Conservation (phyloP, 2,888 invertebrate species). For the Pediacus dermestoides region DNA sequence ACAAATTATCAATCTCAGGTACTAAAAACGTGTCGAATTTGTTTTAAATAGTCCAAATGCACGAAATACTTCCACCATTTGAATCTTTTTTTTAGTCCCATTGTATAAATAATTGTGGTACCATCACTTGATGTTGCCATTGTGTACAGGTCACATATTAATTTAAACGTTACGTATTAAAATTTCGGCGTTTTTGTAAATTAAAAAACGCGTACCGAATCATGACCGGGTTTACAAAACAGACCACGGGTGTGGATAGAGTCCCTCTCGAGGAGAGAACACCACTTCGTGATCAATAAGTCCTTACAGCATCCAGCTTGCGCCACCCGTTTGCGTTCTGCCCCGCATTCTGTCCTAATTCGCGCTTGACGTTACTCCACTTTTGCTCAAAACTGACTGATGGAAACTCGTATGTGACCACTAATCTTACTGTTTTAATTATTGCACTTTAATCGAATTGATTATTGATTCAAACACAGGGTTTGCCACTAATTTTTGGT, state of each 20-base stretch:
- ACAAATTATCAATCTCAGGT: constrained; percentile 12
- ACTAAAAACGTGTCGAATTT: constrained; percentile 5
- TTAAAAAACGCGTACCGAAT: constrained; percentile 13
- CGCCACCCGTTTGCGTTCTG: constrained; percentile 20
- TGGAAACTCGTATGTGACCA: too few species aligned
- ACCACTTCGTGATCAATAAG: constrained; percentile 45
- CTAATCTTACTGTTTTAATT: too few species aligned
- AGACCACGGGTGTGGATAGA: constrained; percentile 41
- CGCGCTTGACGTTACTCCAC: constrained; percentile 19
- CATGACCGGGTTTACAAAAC: constrained; percentile 27
- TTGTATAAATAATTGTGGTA: constrained; percentile 24
- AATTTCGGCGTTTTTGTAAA: constrained; percentile 13
- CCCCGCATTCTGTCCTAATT: constrained; percentile 16
- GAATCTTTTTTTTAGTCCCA: constrained; percentile 43
- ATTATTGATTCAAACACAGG: too few species aligned
- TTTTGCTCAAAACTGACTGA: too few species aligned
- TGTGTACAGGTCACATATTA: constrained; percentile 16
- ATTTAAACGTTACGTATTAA: constrained; percentile 14
- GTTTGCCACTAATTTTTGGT: too few species aligned
- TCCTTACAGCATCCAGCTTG: constrained; percentile 44
- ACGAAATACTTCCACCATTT: constrained; percentile 46
- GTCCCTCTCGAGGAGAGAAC: constrained; percentile 23
- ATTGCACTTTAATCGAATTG: too few species aligned
- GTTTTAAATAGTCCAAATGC: constrained; percentile 36
- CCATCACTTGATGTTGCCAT: constrained; percentile 38